Base-by-base conservation (phyloP, 1,140 invertebrate genomes). In the Pseudomyrmex concolor region DNA sequence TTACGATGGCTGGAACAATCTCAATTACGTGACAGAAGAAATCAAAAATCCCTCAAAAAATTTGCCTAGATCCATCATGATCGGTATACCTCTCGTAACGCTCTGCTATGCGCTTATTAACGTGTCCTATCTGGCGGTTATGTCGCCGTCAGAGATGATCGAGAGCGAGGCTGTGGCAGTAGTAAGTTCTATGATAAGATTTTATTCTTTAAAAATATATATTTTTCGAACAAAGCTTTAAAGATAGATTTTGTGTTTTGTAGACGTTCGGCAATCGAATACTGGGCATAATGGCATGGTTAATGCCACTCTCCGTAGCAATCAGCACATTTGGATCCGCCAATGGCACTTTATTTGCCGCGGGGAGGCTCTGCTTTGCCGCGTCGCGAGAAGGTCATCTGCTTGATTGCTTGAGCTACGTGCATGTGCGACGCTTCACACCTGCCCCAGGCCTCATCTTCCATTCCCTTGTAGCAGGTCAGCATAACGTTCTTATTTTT, bases 1-100 rank as follows among this genome's bases (percentile, higher is more conserved):
- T 25, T 99, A 99, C 94, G 99, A 99, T 93, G 99, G 99, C 87
- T 99, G 98, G 98, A 99, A 99, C 94, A 99, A 99, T 94, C 95
- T 99, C 63, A 99, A 99, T 94, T 99, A 99, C 95, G 99, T 99
- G 19, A 99, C 99, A 59, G 99, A 99, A 94, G 99, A 99, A 95
- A 98, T 99, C 84, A 98, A 99, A 93, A 98, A 99, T 94, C 99
- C 99, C 62, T 98, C 98, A 93, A 98, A 97, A 93, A 99, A 99
- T 94, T 95, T 99, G 64, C 99, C 99, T 7, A 96, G 97, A 71
- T 98, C 99, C 25, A 99, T 99, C 81, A 97, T 98, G 92, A 99
- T 99, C 90, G 99, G 98, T 0, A 99, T 99, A 92, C 98, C 98
- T 15, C 94, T 99, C 88, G 98, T 99, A 19, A 99, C 99, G 0